Conservation (phyloP, 2,888 invertebrate species). For the Dichetophora obliterata region DNA sequence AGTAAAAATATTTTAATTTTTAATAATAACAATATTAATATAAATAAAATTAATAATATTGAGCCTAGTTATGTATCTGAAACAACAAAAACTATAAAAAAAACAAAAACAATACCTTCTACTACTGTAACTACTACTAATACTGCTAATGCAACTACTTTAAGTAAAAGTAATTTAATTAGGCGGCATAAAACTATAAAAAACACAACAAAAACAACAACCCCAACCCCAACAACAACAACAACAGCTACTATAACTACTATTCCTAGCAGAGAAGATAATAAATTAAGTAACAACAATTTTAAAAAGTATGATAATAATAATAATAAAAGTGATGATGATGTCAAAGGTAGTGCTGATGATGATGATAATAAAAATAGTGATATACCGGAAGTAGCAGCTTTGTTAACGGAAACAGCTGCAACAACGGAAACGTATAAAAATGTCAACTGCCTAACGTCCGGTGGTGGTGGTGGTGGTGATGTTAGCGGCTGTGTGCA, state of each 20-base stretch:
- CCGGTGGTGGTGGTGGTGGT: background rate
- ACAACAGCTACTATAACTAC: constrained; percentile 41
- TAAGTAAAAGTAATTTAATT: constrained; percentile 36
- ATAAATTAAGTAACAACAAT: constrained; percentile 15
- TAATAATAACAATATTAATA: constrained; percentile 43
- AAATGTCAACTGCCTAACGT: background rate
- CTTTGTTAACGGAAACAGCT: constrained; percentile 9
- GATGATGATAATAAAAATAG: background rate
- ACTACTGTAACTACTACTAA: constrained; percentile 1
- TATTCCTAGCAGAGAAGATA: constrained; percentile 14
- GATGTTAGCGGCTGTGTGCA: constrained; percentile 6
- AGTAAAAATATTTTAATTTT: constrained; percentile 50
- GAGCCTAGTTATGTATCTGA: constrained; percentile 24
- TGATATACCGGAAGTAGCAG: constrained; percentile 18
- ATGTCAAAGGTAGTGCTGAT: background rate
- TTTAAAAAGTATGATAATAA: background rate
- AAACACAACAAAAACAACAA: constrained; percentile 18
- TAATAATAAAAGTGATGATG: background rate
- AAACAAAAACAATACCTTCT: background rate
- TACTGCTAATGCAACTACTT: constrained; percentile 1
- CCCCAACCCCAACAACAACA: background rate
- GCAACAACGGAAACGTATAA: constrained; percentile 10
- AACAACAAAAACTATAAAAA: constrained; percentile 1
- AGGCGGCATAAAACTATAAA: constrained; percentile 32
- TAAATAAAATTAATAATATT: constrained; percentile 31